A percentile compares a stretch with the other conserved stretches of the same genome.
phyloP scores from a whole-genome alignment of 2,888 invertebrate genomes.

The Chalcosyrphus nemorum region DNA sequence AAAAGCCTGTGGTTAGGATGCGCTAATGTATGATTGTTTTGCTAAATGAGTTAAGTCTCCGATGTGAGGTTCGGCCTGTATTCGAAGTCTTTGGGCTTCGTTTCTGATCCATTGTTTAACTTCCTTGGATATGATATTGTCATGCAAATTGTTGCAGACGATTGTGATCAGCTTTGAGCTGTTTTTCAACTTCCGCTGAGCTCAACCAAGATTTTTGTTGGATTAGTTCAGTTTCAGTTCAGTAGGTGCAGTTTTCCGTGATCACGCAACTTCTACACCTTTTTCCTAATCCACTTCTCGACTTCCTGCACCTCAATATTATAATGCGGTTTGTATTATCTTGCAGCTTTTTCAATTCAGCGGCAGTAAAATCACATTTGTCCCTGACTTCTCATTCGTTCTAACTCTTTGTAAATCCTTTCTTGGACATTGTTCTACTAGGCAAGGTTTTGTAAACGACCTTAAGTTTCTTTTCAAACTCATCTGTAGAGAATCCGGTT shows the following conservation, averaged over 20 bases:
- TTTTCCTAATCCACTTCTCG: slow-evolving; percentile 78
- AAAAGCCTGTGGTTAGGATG: too few relatives aligned
- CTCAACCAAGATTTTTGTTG: slow-evolving; percentile 77
- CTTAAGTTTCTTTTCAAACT: slow-evolving; percentile 77
- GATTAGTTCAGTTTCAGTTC: slow-evolving; percentile 76
- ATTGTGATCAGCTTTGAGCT: slow-evolving; percentile 77
- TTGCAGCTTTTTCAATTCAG: slow-evolving; percentile 78
- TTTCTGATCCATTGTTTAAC: slow-evolving; percentile 80
- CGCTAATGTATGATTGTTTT: too few relatives aligned
- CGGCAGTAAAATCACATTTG: slow-evolving; percentile 78
- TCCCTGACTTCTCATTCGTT: slow-evolving; percentile 77
- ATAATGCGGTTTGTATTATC: slow-evolving; percentile 78
- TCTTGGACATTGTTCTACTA: slow-evolving; percentile 80
- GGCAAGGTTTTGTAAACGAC: slow-evolving; percentile 80
- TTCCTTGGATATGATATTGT: slow-evolving; percentile 78
- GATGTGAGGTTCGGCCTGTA: slow-evolving; percentile 76
- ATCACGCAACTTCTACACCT: slow-evolving; percentile 78
- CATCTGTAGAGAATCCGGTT: slow-evolving; percentile 79
- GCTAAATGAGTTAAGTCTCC: slow-evolving; percentile 76
- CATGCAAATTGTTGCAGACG: slow-evolving; percentile 78
- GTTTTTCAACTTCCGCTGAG: slow-evolving; percentile 77
- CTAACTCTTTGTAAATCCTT: slow-evolving; percentile 79
- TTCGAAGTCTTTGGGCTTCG: slow-evolving; percentile 77
- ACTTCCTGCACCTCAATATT: slow-evolving; percentile 79
- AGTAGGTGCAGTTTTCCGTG: slow-evolving; percentile 79